Percentiles rank a stretch among this genome's conserved stretches.
Conservation (phyloP, 2,888 invertebrate species). For the Cetonia aurata region DNA sequence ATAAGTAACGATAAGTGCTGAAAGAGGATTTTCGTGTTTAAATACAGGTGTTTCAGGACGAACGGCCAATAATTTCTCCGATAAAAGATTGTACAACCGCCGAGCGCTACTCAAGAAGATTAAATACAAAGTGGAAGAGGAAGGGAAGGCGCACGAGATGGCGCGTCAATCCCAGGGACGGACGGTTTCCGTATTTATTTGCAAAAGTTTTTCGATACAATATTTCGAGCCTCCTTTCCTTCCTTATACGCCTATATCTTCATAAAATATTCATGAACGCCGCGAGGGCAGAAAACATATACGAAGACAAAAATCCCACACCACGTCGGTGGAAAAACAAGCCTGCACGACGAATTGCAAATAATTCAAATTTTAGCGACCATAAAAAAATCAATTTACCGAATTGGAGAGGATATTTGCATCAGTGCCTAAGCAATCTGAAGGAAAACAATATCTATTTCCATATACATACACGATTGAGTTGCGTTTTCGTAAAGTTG, state of each 20-base stretch:
- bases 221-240: slow-evolving; percentile 9
- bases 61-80: slow-evolving; percentile 32
- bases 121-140: slow-evolving; percentile 26
- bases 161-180: neutral
- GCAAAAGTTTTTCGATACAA: slow-evolving; percentile 29
- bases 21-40: slow-evolving; percentile 39
- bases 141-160: neutral
- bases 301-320: slow-evolving; percentile 25
- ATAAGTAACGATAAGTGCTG: slow-evolving; percentile 33
- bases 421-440: slow-evolving; percentile 55
- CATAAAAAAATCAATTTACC: slow-evolving; percentile 57
- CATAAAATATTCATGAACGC: slow-evolving; percentile 37
- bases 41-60: slow-evolving; percentile 33
- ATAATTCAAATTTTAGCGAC: slow-evolving; percentile 41
- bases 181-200: slow-evolving; percentile 22
- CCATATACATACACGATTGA: slow-evolving; percentile 21
- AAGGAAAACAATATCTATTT: slow-evolving; percentile 51
- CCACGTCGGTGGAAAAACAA: neutral
- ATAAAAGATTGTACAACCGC: slow-evolving; percentile 28
- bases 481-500: slow-evolving; percentile 24
- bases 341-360: slow-evolving; percentile 22
- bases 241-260: slow-evolving; percentile 21
- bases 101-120: slow-evolving; percentile 34
- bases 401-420: slow-evolving; percentile 60
- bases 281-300: slow-evolving; percentile 17